Evolutionary conservation across 37 sponge, comb jelly and placozoan genomes (phyloP).

Genomic region (Oopsacas minuta): DNA sequence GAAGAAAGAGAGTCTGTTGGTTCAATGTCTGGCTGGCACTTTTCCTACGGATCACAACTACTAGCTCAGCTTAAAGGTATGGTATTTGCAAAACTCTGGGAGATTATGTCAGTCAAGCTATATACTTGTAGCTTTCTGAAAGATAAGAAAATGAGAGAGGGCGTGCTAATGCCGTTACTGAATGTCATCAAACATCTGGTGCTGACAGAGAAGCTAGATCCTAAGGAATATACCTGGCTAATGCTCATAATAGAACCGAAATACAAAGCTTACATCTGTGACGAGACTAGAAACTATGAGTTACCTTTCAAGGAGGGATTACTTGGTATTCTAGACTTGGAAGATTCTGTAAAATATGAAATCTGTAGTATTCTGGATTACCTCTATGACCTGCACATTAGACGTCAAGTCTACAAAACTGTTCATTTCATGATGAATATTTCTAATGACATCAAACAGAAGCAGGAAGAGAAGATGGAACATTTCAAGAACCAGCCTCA

Average conservation of each 20-base stretch:
- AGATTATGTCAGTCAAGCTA: not conserved
- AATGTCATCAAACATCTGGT: not conserved
- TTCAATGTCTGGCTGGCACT: not conserved
- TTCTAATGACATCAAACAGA: not conserved
- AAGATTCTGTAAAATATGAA: not conserved
- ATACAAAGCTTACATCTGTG: not conserved
- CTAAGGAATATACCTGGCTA: not conserved
- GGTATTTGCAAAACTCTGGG: constrained; percentile 9
- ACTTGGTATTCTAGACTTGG: not conserved
- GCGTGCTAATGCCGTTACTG: not conserved
- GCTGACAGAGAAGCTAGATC: not conserved
- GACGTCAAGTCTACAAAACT: constrained; percentile 8
- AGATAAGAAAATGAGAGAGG: constrained; percentile 15
- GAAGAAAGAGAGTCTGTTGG: not conserved
- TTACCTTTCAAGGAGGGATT: not conserved
- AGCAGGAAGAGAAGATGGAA: not conserved
- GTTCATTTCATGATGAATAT: constrained; percentile 17
- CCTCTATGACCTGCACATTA: constrained; percentile 1
- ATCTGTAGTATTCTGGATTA: constrained; percentile 3
- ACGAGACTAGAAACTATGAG: not conserved
- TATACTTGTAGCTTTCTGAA: not conserved
- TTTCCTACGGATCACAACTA: not conserved
- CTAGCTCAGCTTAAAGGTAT: constrained; percentile 1
- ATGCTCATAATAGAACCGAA: constrained; percentile 12
- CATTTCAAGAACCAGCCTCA: not conserved